Evolutionary conservation across 1,140 invertebrate genomes (phyloP).

Genomic region (Mesaphorura yosii): DNA sequence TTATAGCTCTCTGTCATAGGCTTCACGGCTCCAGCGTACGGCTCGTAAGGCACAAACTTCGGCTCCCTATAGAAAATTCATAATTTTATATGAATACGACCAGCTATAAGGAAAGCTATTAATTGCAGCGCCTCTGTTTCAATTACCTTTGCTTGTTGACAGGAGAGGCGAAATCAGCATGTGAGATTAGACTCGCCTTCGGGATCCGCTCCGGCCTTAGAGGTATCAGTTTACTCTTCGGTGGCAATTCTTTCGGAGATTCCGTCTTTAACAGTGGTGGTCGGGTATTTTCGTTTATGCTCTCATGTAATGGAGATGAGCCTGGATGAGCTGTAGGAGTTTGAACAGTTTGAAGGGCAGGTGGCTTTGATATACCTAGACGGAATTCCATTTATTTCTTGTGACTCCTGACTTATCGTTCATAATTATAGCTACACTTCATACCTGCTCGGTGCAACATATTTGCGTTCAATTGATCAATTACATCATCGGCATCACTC

Average conservation of each 20-base stretch:
- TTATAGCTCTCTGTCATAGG: conserved; percentile 1
- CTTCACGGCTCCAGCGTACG: conserved; percentile 23
- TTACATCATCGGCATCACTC: too few relatives aligned
- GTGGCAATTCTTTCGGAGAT: background rate
- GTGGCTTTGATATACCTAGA: too few relatives aligned
- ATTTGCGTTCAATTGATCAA: too few relatives aligned
- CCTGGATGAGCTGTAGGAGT: too few relatives aligned
- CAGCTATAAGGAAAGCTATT: background rate
- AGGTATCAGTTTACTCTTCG: background rate
- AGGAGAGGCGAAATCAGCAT: background rate
- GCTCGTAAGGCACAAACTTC: conserved; percentile 31
- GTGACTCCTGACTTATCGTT: too few relatives aligned
- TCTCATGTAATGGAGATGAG: too few relatives aligned
- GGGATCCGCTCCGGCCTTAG: background rate
- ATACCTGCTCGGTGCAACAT: too few relatives aligned
- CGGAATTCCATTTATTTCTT: too few relatives aligned
- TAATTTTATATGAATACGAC: background rate
- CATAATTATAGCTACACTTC: too few relatives aligned
- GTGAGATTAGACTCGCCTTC: background rate
- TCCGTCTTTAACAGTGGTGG: too few relatives aligned
- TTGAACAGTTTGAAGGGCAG: too few relatives aligned
- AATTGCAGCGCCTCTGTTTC: background rate
- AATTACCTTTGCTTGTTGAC: background rate
- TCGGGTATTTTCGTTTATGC: too few relatives aligned
- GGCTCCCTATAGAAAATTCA: conserved; percentile 17